phyloP scores from a whole-genome alignment of 2,888 invertebrate genomes.

The Phalangium opilio region DNA sequence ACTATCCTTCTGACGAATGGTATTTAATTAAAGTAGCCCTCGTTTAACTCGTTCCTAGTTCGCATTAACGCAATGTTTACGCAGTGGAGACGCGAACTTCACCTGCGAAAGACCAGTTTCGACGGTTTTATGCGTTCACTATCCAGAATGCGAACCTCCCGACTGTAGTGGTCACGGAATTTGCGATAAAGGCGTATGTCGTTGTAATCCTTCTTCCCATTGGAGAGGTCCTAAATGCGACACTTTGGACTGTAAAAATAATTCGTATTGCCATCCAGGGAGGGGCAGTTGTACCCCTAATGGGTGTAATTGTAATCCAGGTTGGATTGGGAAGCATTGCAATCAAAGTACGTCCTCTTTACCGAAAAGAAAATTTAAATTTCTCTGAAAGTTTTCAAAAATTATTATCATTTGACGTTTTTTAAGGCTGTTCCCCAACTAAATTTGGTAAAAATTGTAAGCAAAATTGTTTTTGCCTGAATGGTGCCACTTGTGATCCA shows the following conservation, averaged over 20 bases:
- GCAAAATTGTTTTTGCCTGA: constrained; percentile 24
- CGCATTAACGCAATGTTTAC: too few species aligned
- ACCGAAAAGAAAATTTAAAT: too few species aligned
- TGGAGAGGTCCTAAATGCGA: constrained; percentile 28
- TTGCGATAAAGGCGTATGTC: constrained; percentile 27
- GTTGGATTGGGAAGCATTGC: constrained; percentile 27
- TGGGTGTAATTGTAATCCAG: constrained; percentile 29
- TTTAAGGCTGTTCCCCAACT: too few species aligned
- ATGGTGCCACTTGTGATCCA: constrained; percentile 25
- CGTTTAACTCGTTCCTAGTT: too few species aligned
- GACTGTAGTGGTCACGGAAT: constrained; percentile 28
- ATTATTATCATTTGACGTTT: too few species aligned
- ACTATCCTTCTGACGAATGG: constrained; percentile 31
- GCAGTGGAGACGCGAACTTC: constrained; percentile 20
- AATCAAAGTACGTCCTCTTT: constrained; percentile 23
- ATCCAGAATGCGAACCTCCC: constrained; percentile 22
- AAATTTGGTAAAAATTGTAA: constrained; percentile 25
- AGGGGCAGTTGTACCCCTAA: constrained; percentile 28
- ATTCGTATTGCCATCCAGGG: constrained; percentile 17
- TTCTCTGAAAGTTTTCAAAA: too few species aligned
- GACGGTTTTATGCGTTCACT: constrained; percentile 30
- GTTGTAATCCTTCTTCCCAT: constrained; percentile 22
- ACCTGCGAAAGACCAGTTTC: constrained; percentile 27
- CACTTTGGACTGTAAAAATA: constrained; percentile 24
- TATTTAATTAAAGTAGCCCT: too few species aligned